phyloP scores from a whole-genome alignment of 1,140 invertebrate species.

The Nixonia krombeini region DNA sequence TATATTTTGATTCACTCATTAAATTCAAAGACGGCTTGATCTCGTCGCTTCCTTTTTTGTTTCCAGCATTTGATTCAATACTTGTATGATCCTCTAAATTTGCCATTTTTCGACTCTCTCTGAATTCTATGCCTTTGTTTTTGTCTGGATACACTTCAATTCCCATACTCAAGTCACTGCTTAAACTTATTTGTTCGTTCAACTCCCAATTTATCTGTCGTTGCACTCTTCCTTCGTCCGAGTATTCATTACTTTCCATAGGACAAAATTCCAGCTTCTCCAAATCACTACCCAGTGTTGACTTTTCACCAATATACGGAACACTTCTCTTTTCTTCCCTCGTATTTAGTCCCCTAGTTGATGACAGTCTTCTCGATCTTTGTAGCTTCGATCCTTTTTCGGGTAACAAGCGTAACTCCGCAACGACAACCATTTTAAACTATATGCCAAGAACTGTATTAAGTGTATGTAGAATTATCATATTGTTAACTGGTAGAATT shows the following conservation, averaged over 20 bases:
- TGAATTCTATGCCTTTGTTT: conserved; percentile 58
- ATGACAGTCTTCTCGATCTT: conserved; percentile 71
- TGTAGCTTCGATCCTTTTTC: conserved; percentile 52
- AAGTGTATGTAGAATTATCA: too few relatives aligned
- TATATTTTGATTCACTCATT: conserved; percentile 59
- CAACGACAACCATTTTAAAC: conserved; percentile 51
- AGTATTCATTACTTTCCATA: neutral
- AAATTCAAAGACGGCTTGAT: conserved; percentile 42
- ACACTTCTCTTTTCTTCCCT: conserved; percentile 11
- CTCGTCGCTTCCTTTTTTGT: neutral
- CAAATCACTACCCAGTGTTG: too few relatives aligned
- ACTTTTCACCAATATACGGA: neutral
- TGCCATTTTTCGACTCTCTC: conserved; percentile 38
- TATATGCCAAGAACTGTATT: too few relatives aligned
- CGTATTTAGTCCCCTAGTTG: conserved; percentile 72
- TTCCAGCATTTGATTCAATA: too few relatives aligned
- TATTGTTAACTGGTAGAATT: too few relatives aligned
- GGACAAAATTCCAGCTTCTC: too few relatives aligned
- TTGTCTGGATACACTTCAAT: conserved; percentile 54
- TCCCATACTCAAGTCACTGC: conserved; percentile 61
- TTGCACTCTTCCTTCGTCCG: conserved; percentile 15
- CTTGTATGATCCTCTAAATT: conserved; percentile 13
- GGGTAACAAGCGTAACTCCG: conserved; percentile 36
- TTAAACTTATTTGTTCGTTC: conserved; percentile 67
- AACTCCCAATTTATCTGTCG: conserved; percentile 66